These are phyloP conservation scores for Pseudomugil gertrudae DNA, from an alignment of 2,797 vertebrate species.

Conservation along the genomic window DNA sequence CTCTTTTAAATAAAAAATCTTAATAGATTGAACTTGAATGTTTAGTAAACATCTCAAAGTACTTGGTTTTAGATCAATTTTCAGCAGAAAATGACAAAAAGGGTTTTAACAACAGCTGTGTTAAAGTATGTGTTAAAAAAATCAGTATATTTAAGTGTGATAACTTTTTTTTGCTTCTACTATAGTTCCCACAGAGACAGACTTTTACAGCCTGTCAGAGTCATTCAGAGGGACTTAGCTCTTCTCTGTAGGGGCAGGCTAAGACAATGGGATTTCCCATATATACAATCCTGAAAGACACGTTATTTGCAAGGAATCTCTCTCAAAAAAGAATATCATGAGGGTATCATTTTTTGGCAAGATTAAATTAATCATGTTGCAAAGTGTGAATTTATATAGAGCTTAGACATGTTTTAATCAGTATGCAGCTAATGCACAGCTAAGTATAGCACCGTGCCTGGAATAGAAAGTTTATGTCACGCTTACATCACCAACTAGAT, in stretches of 20 bases:
- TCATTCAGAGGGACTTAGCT: conserved; percentile 16
- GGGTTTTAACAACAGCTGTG: too few species aligned
- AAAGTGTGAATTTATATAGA: conserved; percentile 6
- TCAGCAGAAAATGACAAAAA: too few species aligned
- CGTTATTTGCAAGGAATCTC: conserved; percentile 3
- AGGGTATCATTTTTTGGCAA: conserved; percentile 21
- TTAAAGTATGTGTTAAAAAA: too few species aligned
- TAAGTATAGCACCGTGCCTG: conserved; percentile 21
- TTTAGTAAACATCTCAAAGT: too few species aligned
- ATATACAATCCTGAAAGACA: conserved; percentile 11
- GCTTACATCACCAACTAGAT: conserved; percentile 42
- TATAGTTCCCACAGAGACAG: conserved; percentile 10
- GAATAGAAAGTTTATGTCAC: conserved; percentile 10
- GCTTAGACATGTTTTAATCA: conserved; percentile 1
- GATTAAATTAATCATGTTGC: conserved; percentile 1
- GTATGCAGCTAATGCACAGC: conserved; percentile 18
- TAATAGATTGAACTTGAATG: too few species aligned
- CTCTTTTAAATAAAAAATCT: too few species aligned
- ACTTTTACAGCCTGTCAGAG: conserved; percentile 31
- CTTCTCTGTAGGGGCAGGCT: conserved; percentile 22
- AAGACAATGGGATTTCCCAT: conserved; percentile 29
- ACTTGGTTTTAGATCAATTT: too few species aligned
- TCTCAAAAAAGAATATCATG: conserved; percentile 29
- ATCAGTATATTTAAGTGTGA: too few species aligned
- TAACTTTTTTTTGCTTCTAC: background rate